Conservation (phyloP, 2,888 invertebrate genomes). For the Lomographa bimaculata region DNA sequence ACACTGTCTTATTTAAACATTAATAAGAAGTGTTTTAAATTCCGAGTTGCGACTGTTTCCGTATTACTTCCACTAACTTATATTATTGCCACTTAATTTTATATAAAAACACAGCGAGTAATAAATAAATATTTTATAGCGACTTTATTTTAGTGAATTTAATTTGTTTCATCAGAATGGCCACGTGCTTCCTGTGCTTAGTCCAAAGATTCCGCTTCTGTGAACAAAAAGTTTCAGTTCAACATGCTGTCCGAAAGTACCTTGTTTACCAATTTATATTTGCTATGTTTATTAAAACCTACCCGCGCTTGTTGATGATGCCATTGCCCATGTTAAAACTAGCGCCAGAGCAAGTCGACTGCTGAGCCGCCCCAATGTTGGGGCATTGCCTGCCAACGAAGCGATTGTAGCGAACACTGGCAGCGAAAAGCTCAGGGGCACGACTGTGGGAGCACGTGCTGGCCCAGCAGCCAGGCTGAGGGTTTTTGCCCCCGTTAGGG, state of each 20-base stretch:
- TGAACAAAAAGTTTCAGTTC: background rate
- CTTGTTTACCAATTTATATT: too few species aligned
- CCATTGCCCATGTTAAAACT: slow-evolving; percentile 53
- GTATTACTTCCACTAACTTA: too few species aligned
- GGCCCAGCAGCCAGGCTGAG: slow-evolving; percentile 57
- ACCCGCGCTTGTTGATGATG: slow-evolving; percentile 48
- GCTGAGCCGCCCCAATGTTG: slow-evolving; percentile 42
- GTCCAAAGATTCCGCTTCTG: slow-evolving; percentile 10
- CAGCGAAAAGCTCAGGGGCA: slow-evolving; percentile 49
- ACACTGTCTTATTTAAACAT: too few species aligned
- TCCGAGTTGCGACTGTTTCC: too few species aligned
- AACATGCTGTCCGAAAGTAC: too few species aligned
- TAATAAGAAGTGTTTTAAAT: too few species aligned
- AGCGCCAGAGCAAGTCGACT: slow-evolving; percentile 41
- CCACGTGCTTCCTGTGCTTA: slow-evolving; percentile 8
- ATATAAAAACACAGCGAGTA: too few species aligned
- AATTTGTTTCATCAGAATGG: slow-evolving; percentile 11
- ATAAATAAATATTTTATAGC: too few species aligned
- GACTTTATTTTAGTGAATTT: too few species aligned
- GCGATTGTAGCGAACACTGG: slow-evolving; percentile 50
- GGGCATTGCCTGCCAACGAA: slow-evolving; percentile 49
- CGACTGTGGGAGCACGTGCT: slow-evolving; percentile 60
- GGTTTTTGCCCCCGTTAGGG: slow-evolving; percentile 59
- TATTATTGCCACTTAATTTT: too few species aligned
- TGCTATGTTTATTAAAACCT: too few species aligned